Evolutionary conservation across 1,140 invertebrate species (phyloP).

Genomic region (Agrypnia vestita): DNA sequence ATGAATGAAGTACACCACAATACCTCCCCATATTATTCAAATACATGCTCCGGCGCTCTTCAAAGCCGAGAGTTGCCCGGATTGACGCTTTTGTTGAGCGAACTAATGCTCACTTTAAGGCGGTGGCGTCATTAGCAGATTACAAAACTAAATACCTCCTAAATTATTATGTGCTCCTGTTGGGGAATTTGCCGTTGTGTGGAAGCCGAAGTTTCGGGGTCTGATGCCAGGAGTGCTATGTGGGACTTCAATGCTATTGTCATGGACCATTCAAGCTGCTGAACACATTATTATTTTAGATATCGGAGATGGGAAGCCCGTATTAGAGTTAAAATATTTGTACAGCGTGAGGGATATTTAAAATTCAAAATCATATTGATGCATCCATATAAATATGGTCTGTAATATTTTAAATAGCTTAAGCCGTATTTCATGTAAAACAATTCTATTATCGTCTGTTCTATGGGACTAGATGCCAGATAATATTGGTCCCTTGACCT

Average conservation of each 20-base stretch:
- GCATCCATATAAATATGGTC: no score
- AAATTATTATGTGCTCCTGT: conserved; percentile 41
- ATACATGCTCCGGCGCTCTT: conserved; percentile 27
- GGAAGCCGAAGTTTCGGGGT: conserved; percentile 34
- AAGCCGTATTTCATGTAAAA: no score
- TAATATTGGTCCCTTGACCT: no score
- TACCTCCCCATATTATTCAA: conserved; percentile 19
- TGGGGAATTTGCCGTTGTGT: conserved; percentile 7
- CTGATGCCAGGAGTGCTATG: not conserved
- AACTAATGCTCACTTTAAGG: conserved; percentile 46
- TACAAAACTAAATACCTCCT: conserved; percentile 46
- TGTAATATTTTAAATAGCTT: no score
- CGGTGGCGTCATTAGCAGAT: conserved; percentile 43
- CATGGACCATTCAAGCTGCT: no score
- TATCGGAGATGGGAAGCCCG: no score
- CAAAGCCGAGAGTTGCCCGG: conserved; percentile 27
- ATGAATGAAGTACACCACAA: conserved; percentile 23
- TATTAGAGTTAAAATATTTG: no score
- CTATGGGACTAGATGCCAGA: no score
- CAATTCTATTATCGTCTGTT: no score
- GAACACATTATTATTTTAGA: not conserved
- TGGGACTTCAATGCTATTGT: conserved; percentile 6
- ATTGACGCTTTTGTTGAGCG: conserved; percentile 46
- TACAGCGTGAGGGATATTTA: no score
- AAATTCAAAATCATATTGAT: no score